Evolutionary conservation across 2,113 vertebrate genomes (phyloP).

Genomic region (Nematolebias whitei): DNA sequence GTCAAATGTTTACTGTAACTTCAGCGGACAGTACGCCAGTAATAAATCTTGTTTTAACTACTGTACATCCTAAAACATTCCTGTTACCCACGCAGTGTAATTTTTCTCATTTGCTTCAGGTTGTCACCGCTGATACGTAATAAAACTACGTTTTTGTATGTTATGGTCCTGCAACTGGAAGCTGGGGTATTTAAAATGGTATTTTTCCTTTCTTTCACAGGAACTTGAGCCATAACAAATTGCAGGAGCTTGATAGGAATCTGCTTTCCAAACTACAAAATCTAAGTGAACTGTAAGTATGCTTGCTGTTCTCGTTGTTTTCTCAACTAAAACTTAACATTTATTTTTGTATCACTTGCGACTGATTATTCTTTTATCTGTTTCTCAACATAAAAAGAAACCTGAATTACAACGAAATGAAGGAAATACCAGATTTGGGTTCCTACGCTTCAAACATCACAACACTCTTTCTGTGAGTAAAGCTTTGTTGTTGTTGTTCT

Average conservation of each 20-base stretch:
- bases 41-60: not conserved
- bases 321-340: constrained; percentile 16
- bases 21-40: too few relatives aligned
- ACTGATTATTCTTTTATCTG: not conserved
- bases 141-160: constrained; percentile 27
- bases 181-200: constrained; percentile 23
- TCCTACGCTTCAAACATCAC: constrained; percentile 85
- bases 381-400: constrained; percentile 78
- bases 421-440: constrained; percentile 87
- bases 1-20: too few relatives aligned
- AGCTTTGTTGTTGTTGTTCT: not conserved
- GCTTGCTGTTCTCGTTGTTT: not conserved
- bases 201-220: constrained; percentile 71
- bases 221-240: constrained; percentile 94
- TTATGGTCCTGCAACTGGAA: too few relatives aligned
- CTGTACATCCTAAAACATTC: not conserved
- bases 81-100: constrained; percentile 11
- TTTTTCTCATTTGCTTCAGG: constrained; percentile 23
- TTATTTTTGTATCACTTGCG: not conserved
- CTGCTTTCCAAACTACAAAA: constrained; percentile 85
- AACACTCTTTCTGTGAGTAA: constrained; percentile 91
- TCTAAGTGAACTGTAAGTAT: constrained; percentile 92
- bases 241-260: constrained; percentile 85
- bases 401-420: constrained; percentile 90
- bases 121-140: constrained; percentile 24